Conservation (phyloP, 2,888 invertebrate genomes). For the Drosophila gaucha region DNA sequence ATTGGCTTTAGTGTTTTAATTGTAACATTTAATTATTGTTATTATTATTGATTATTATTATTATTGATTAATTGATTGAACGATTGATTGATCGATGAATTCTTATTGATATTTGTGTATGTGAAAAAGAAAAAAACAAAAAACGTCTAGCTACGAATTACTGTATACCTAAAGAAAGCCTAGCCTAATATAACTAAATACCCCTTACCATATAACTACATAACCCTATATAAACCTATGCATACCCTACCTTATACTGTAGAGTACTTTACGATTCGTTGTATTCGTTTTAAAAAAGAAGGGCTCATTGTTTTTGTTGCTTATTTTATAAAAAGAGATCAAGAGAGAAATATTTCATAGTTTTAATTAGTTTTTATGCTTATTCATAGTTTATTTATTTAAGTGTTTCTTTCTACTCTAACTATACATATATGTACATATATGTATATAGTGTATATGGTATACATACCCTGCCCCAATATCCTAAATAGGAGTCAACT, state of each 20-base stretch:
- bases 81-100: conserved; percentile 51
- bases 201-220: conserved; percentile 1
- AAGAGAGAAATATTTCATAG: conserved; percentile 67
- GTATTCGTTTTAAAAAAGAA: too few species aligned
- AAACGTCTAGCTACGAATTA: conserved; percentile 60
- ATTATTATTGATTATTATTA: conserved; percentile 59
- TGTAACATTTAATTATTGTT: conserved; percentile 75
- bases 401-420: conserved; percentile 57
- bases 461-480: conserved; percentile 38
- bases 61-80: conserved; percentile 41
- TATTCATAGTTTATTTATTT: conserved; percentile 69
- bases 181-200: conserved; percentile 67
- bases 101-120: conserved; percentile 72
- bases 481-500: conserved; percentile 57
- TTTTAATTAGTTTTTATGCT: conserved; percentile 57
- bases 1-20: conserved; percentile 81
- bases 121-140: too few species aligned
- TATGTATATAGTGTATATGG: background rate
- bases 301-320: conserved; percentile 80
- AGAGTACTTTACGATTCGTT: conserved; percentile 17
- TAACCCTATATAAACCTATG: background rate
- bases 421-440: conserved; percentile 9
- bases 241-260: conserved; percentile 10
- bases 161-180: conserved; percentile 50
- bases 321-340: conserved; percentile 74